Percentiles rank a stretch among this genome's conserved stretches.
Conservation (phyloP, 2,888 invertebrate genomes). For the Drosophila demipolita region DNA sequence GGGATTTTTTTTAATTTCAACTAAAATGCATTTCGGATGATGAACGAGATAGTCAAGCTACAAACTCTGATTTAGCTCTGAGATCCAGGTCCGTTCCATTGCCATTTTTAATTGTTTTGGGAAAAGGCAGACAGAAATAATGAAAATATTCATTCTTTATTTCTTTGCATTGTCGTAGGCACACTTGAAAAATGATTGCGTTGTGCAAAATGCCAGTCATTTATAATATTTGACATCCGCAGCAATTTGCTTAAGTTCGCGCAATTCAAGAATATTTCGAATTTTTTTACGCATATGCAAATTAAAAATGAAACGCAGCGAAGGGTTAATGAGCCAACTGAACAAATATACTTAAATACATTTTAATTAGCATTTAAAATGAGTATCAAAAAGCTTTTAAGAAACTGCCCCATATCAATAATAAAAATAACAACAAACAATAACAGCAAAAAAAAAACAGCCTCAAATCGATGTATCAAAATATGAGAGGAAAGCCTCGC, state of each 20-base stretch:
- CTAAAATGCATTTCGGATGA: slow-evolving; percentile 73
- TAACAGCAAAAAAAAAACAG: slow-evolving; percentile 19
- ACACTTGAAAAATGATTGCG: slow-evolving; percentile 62
- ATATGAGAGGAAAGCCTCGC: slow-evolving; percentile 66
- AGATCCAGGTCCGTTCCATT: slow-evolving; percentile 9
- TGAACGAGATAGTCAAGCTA: slow-evolving; percentile 55
- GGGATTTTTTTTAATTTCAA: slow-evolving; percentile 61
- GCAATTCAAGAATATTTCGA: slow-evolving; percentile 11
- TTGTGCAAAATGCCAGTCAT: slow-evolving; percentile 35
- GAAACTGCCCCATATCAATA: slow-evolving; percentile 38
- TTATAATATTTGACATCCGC: slow-evolving; percentile 32
- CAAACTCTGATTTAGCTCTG: slow-evolving; percentile 9
- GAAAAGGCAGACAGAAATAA: slow-evolving; percentile 61
- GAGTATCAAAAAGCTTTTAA: slow-evolving; percentile 76
- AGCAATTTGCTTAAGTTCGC: slow-evolving; percentile 14
- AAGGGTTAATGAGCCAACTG: slow-evolving; percentile 52
- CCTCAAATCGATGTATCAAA: slow-evolving; percentile 73
- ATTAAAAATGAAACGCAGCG: slow-evolving; percentile 27
- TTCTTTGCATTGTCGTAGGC: slow-evolving; percentile 20
- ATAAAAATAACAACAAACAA: slow-evolving; percentile 53
- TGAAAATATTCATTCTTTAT: slow-evolving; percentile 63
- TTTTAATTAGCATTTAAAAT: slow-evolving; percentile 83
- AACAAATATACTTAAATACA: slow-evolving; percentile 74
- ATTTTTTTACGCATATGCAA: slow-evolving; percentile 36
- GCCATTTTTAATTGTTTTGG: slow-evolving; percentile 76